Evolutionary conservation across 1,140 invertebrate species (phyloP).

Genomic region (Polypedilum pembai): DNA sequence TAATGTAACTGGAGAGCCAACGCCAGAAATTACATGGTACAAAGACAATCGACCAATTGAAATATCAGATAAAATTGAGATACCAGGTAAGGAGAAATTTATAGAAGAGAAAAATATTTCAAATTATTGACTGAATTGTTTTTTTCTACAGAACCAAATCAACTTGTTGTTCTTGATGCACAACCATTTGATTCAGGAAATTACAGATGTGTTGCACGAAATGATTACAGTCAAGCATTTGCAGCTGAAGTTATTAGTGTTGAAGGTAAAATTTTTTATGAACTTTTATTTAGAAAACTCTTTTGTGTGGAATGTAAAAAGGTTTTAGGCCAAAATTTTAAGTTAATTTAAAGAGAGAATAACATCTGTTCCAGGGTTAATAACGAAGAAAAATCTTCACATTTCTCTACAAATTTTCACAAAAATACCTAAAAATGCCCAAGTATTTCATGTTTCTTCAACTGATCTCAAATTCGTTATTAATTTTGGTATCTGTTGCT

Average conservation of each 20-base stretch:
- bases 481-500: no score
- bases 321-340: no score
- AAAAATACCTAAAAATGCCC: no score
- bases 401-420: no score
- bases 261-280: conserved; percentile 51
- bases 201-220: conserved; percentile 71
- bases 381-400: no score
- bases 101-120: neutral
- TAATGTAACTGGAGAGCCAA: conserved; percentile 66
- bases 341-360: no score
- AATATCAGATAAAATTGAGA: conserved; percentile 47
- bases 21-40: conserved; percentile 66
- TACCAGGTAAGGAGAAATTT: conserved; percentile 51
- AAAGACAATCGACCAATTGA: conserved; percentile 57
- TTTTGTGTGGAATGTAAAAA: no score
- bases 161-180: conserved; percentile 56
- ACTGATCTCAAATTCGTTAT: no score
- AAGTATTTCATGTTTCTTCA: no score
- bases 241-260: conserved; percentile 58
- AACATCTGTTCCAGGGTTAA: no score
- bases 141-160: conserved; percentile 51
- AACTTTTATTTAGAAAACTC: no score
- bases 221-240: conserved; percentile 55
- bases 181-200: conserved; percentile 60
- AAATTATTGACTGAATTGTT: conserved; percentile 29